Evolutionary conservation across 2,113 vertebrate species (phyloP).

Genomic region (Promerops cafer): DNA sequence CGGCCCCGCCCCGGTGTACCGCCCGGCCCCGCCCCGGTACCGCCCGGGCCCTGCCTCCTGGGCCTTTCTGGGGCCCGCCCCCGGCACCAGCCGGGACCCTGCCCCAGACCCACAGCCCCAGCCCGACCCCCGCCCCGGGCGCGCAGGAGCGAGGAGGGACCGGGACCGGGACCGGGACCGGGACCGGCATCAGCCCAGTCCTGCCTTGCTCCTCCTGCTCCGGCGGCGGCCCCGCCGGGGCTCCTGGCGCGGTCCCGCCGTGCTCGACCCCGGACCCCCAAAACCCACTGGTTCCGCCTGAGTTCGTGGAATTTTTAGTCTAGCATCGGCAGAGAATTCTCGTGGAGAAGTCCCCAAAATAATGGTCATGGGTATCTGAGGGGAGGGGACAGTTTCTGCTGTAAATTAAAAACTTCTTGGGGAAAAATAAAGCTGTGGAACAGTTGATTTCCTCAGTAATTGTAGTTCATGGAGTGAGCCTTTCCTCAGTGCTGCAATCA

Average conservation of each 20-base stretch:
- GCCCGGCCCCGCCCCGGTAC: too few relatives aligned
- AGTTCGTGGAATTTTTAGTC: neutral
- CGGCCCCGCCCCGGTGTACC: too few relatives aligned
- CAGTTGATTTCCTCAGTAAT: neutral
- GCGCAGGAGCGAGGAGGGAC: too few relatives aligned
- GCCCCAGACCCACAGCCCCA: too few relatives aligned
- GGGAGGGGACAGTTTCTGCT: neutral
- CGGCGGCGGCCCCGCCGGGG: too few relatives aligned
- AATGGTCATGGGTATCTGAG: neutral
- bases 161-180: too few relatives aligned
- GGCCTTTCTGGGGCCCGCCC: too few relatives aligned
- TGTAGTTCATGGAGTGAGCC: neutral
- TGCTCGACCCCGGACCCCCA: too few relatives aligned
- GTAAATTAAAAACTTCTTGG: neutral
- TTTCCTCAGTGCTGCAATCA: neutral
- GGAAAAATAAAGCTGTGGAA: neutral
- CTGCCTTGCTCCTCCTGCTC: neutral
- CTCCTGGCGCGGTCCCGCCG: too few relatives aligned
- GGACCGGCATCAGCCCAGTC: too few relatives aligned
- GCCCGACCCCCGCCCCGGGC: fast-evolving
- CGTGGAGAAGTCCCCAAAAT: neutral
- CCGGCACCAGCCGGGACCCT: too few relatives aligned
- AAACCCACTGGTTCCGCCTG: neutral
- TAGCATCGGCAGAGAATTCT: neutral
- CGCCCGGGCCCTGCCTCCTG: too few relatives aligned